A percentile compares a stretch with the other conserved stretches of the same genome.
Evolutionary conservation across 2,888 invertebrate species (phyloP).

Genomic region (Dendrolimus houi): DNA sequence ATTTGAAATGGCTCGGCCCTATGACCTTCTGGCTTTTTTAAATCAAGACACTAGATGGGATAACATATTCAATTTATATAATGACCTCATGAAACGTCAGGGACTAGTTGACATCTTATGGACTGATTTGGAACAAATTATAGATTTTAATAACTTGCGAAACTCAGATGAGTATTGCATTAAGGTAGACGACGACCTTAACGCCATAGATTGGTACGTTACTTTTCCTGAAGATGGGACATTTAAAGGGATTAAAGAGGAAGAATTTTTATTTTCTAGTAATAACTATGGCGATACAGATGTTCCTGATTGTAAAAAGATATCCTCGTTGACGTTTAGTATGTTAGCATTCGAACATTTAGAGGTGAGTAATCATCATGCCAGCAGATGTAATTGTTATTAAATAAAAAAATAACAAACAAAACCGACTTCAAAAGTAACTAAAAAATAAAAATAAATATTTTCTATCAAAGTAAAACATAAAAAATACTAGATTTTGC

Average conservation of each 20-base stretch:
- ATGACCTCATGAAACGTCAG: constrained; percentile 79
- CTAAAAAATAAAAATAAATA: no score
- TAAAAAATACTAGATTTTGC: no score
- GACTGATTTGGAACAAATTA: constrained; percentile 73
- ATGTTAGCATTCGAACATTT: constrained; percentile 65
- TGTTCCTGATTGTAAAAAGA: constrained; percentile 79
- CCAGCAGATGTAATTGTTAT: no score
- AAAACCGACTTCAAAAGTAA: no score
- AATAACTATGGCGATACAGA: constrained; percentile 37
- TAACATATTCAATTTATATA: constrained; percentile 77
- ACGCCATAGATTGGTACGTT: constrained; percentile 81
- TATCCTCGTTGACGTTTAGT: constrained; percentile 65
- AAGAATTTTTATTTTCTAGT: constrained; percentile 33
- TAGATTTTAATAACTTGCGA: constrained; percentile 77
- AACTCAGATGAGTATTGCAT: constrained; percentile 80
- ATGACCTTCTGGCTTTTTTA: constrained; percentile 84
- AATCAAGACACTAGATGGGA: constrained; percentile 84
- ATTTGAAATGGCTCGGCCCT: constrained; percentile 82
- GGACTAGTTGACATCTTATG: constrained; percentile 78
- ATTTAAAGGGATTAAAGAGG: constrained; percentile 53
- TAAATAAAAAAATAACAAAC: no score
- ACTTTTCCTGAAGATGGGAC: constrained; percentile 75
- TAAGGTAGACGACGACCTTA: constrained; percentile 79
- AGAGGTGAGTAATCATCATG: constrained; percentile 31
- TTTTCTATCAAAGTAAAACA: no score